Percentiles rank a stretch among this genome's conserved stretches.
These are phyloP conservation scores for Chrysolina oricalcia DNA, from an alignment of 2,888 invertebrate genomes.

Conservation along the genomic window DNA sequence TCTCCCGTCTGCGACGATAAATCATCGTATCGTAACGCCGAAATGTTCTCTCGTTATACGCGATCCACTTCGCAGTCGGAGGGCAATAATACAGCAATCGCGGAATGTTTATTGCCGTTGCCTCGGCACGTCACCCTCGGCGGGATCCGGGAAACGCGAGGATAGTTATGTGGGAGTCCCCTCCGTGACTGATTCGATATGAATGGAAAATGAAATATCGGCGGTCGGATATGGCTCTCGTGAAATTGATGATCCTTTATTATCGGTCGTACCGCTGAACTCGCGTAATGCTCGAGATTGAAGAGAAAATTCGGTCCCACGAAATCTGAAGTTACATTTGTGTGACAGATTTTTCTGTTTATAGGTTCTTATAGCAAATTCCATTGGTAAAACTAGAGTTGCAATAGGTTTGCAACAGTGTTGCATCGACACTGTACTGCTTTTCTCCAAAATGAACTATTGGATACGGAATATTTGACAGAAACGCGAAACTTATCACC, in stretches of 20 bases:
- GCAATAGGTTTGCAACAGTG: too few relatives aligned
- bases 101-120: constrained; percentile 45
- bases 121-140: constrained; percentile 27
- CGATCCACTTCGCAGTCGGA: constrained; percentile 43
- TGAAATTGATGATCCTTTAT: not conserved
- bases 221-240: constrained; percentile 3
- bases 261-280: not conserved
- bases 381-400: too few relatives aligned
- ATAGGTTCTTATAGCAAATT: too few relatives aligned
- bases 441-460: too few relatives aligned
- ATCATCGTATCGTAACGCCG: constrained; percentile 39
- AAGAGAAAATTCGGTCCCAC: not conserved
- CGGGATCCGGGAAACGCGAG: not conserved
- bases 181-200: constrained; percentile 25
- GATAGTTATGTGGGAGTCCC: constrained; percentile 12
- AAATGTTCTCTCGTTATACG: constrained; percentile 41
- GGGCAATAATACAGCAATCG: constrained; percentile 48
- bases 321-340: not conserved
- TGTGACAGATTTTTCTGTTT: too few relatives aligned
- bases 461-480: too few relatives aligned
- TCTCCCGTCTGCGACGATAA: constrained; percentile 37
- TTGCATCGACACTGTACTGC: too few relatives aligned
- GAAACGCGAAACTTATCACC: too few relatives aligned
- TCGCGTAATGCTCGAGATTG: not conserved
- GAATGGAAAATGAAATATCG: constrained; percentile 8